phyloP scores from a whole-genome alignment of 2,888 invertebrate genomes.

The Eudemis profundana region DNA sequence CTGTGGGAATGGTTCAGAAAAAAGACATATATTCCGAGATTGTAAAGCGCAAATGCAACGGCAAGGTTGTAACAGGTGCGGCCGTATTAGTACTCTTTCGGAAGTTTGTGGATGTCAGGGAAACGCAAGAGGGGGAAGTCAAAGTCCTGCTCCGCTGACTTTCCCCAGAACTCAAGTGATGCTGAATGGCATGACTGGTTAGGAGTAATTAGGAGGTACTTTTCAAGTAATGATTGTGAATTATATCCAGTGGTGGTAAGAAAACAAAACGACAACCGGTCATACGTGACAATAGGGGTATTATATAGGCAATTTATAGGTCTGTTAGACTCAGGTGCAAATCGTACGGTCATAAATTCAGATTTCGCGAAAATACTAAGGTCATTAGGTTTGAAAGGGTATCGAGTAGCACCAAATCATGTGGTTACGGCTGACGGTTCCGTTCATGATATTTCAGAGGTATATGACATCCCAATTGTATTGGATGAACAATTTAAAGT shows the following conservation, averaged over 20 bases:
- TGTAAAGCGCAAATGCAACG: conserved; percentile 4
- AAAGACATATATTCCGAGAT: neutral
- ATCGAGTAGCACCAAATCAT: conserved; percentile 6
- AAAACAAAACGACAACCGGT: conserved; percentile 35
- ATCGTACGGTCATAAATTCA: conserved; percentile 27
- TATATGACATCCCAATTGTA: conserved; percentile 11
- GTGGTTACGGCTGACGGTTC: conserved; percentile 39
- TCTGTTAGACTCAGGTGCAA: conserved; percentile 42
- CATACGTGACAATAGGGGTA: conserved; percentile 30
- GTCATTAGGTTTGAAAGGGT: conserved; percentile 24
- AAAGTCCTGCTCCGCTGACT: conserved; percentile 35
- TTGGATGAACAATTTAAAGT: conserved; percentile 37
- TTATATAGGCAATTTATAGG: conserved; percentile 31
- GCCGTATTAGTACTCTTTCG: neutral
- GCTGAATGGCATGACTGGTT: conserved; percentile 43
- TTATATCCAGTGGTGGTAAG: conserved; percentile 22
- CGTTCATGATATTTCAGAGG: conserved; percentile 18
- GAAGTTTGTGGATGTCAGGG: conserved; percentile 11
- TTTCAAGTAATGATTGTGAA: neutral
- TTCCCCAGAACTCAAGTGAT: conserved; percentile 15
- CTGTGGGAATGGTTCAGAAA: conserved; percentile 16
- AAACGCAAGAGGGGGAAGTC: conserved; percentile 13
- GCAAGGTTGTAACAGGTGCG: neutral
- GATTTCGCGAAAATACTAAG: conserved; percentile 22
- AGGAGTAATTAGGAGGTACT: conserved; percentile 1